Evolutionary conservation across 2,888 invertebrate genomes (phyloP), one percentile per base, ranked within the genome.

Genomic region (Cryptocheilus praepositus): DNA sequence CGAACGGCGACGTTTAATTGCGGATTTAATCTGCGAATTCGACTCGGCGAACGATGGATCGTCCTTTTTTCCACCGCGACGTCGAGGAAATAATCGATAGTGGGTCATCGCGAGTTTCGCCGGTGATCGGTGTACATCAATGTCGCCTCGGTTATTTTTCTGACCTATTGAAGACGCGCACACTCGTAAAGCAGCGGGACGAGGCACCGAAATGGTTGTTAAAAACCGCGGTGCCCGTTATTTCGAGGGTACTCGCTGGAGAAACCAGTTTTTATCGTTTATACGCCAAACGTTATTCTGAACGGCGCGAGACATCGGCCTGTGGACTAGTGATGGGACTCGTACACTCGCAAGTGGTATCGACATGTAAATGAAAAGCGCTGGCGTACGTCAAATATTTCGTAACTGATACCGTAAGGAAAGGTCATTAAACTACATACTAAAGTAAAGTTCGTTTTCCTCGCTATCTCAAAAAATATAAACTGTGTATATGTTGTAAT

Each of bases 191-290:
- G 25, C 25, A 25, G 25, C 25, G 25, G 25, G 25, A 25, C 25
- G 25, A 54, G 46, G 44, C 44, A 63, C 58, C 45, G 61, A 59
- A 49, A 51, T 63, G 63, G 54, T 56, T 57, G 61, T 62, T 61
- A 61, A 51, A 52, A 25, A 18, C 60, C 63, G 49, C 18, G 16
- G 49, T 53, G 61, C 49, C 80, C 78, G 78, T 81, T 74, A 80
- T 81, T 76, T 81, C 71, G 70, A 67, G 68, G 64, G 63, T 55
- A 67, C 63, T 58, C 61, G n/a, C 45, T 45, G 71, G 56, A 71
- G 56, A 71, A 83, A 83, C 82, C 83, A 75, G 83, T 82, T 81
- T 78, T 78, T 73, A 75, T 81, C 74, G 25, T 67, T 69, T 67
- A 70, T 76, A 70, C 61, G 25, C 53, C 76, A 44, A 74, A 74